These are phyloP conservation scores for Brachypalpus laphriformis DNA, from an alignment of 2,888 invertebrate species.

Conservation along the genomic window DNA sequence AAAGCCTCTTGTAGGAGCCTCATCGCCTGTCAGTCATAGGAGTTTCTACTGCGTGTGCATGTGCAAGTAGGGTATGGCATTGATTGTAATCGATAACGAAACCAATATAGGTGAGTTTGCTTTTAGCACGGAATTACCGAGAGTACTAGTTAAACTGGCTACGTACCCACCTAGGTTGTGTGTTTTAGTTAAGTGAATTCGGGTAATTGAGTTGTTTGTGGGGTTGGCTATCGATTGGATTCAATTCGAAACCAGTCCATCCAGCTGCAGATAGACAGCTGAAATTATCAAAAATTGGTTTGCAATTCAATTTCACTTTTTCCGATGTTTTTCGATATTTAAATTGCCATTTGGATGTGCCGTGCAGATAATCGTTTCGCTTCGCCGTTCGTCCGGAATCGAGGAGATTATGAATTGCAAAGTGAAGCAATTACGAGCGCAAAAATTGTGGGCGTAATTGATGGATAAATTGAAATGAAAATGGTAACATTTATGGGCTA, in stretches of 20 bases:
- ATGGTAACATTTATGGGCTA: slow-evolving; percentile 53
- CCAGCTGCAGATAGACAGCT: background rate
- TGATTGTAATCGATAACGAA: slow-evolving; percentile 67
- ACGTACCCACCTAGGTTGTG: slow-evolving; percentile 11
- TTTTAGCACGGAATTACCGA: slow-evolving; percentile 46
- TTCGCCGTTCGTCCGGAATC: background rate
- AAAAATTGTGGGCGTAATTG: slow-evolving; percentile 51
- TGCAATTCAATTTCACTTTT: slow-evolving; percentile 49
- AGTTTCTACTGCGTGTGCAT: slow-evolving; percentile 27
- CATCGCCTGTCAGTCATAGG: slow-evolving; percentile 61
- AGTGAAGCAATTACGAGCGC: slow-evolving; percentile 25
- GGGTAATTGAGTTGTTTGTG: slow-evolving; percentile 70
- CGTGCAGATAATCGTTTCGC: slow-evolving; percentile 56
- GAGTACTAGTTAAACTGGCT: background rate
- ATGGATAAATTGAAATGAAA: slow-evolving; percentile 37
- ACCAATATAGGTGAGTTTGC: slow-evolving; percentile 51
- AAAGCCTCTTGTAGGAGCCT: slow-evolving; percentile 22
- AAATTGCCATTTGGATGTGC: slow-evolving; percentile 44
- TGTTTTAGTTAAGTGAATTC: slow-evolving; percentile 41
- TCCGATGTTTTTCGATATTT: slow-evolving; percentile 23
- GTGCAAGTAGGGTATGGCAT: slow-evolving; percentile 47
- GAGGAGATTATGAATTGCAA: slow-evolving; percentile 31
- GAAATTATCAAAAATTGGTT: slow-evolving; percentile 50
- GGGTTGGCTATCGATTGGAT: slow-evolving; percentile 46
- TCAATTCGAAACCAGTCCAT: background rate